Base-by-base conservation (phyloP, 2,113 vertebrate species). In the Vulpes ferrilata region DNA sequence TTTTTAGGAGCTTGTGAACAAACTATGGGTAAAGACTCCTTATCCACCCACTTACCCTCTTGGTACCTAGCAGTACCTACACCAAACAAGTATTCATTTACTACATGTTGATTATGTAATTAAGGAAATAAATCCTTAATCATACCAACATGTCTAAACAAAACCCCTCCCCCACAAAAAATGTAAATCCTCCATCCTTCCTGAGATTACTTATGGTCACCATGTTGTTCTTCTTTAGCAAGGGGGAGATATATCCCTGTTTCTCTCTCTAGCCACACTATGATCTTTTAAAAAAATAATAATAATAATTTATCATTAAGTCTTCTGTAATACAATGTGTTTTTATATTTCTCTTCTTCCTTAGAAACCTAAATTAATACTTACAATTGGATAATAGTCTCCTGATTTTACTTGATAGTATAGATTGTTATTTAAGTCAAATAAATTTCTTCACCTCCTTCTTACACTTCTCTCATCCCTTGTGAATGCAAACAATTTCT, bases 331-430 rank as follows among this genome's bases (percentile, higher is more conserved):
- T 5, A n/a, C 27, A 60, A 25, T 25, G 22, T 73, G 8, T 60
- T 69, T 74, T 76, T 55, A 35, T 79, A 38, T 60, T 88, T 89
- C 69, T 87, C 69, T 64, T 87, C 32, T 23, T 43, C 90, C 27
- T 87, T 73, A 76, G 84, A 92, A 95, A 81, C 27, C 25, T 65
- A 8, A 67, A 67, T 78, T 96, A 60, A 80, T 71, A 73, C 84
- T 43, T 64, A 23, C 67, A 84, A 97, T 43, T 92, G 90, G 92
- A 80, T 11, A 87, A 74, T 2, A 30, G 53, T 35, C 7, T 55
- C 43, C 71, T 67, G 64, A 55, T 55, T 90, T 60, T 60, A n/a
- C 64, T 57, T 69, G 55, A 48, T 22, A 76, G 12, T 65, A 23
- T 7, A 88, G 57, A 88, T 17, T 57, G 23, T 25, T 83, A 12